phyloP scores from a whole-genome alignment of 2,888 invertebrate genomes.

The Tenthredo mesomela region DNA sequence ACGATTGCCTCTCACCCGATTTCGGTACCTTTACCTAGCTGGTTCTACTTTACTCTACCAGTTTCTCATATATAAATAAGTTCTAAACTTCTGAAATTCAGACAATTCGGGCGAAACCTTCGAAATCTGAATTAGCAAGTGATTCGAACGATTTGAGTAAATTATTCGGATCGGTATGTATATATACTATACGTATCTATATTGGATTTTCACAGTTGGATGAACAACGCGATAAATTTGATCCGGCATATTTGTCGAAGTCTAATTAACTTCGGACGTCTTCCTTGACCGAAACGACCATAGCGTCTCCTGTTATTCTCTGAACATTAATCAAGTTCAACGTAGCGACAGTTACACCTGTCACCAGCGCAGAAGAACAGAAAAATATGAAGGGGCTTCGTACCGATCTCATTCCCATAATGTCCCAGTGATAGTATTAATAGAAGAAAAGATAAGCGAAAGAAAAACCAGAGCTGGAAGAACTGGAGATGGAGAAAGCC shows the following conservation, averaged over 20 bases:
- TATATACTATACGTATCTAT: neutral
- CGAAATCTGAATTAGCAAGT: neutral
- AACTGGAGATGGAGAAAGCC: neutral
- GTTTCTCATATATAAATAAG: neutral
- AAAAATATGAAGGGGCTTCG: constrained; percentile 19
- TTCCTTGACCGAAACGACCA: constrained; percentile 1
- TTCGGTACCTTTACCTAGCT: neutral
- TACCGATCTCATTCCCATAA: constrained; percentile 39
- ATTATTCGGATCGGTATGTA: neutral
- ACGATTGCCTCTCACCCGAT: constrained; percentile 13
- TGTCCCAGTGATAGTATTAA: neutral
- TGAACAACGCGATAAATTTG: neutral
- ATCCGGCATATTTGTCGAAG: neutral
- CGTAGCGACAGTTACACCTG: constrained; percentile 32
- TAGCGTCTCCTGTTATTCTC: neutral
- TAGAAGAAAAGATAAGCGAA: neutral
- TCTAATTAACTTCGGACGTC: constrained; percentile 30
- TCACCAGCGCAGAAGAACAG: neutral
- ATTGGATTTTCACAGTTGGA: neutral
- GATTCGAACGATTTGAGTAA: neutral
- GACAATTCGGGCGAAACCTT: neutral
- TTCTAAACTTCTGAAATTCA: neutral
- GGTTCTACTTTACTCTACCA: neutral
- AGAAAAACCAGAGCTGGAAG: neutral
- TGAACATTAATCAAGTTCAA: constrained; percentile 33